A percentile compares a stretch with the other conserved stretches of the same genome.
These are phyloP conservation scores for Emydoidea blandingii DNA, from an alignment of 2,797 vertebrate species.

Conservation along the genomic window DNA sequence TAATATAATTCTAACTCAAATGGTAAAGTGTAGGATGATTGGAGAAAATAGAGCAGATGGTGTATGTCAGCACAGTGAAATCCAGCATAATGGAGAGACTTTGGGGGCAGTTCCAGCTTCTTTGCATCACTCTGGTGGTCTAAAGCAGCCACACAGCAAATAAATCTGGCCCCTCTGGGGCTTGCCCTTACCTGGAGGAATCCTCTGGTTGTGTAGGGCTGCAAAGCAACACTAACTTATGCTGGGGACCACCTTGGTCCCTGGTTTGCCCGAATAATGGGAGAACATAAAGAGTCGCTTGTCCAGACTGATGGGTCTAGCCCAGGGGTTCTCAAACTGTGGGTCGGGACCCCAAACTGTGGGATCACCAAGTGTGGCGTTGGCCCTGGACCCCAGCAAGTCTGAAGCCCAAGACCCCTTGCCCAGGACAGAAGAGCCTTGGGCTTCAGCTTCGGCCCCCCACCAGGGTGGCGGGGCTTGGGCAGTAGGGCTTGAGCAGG, in stretches of 20 bases:
- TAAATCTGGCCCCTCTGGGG: background rate
- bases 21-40: background rate
- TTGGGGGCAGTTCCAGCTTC: background rate
- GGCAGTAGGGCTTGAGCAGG: too few species aligned
- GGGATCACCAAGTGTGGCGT: too few species aligned
- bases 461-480: too few species aligned
- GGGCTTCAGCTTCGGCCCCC: too few species aligned
- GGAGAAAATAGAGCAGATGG: conserved; percentile 24
- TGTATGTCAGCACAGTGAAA: conserved; percentile 2
- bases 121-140: background rate
- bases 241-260: background rate
- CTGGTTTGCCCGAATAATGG: background rate
- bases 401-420: too few species aligned
- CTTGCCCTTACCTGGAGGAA: background rate
- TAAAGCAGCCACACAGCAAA: background rate
- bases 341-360: too few species aligned
- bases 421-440: too few species aligned
- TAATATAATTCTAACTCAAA: conserved; percentile 31
- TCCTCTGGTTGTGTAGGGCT: background rate
- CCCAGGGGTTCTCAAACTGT: too few species aligned
- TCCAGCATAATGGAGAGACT: background rate
- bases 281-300: conserved; percentile 6
- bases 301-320: background rate
- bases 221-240: background rate
- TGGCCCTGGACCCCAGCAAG: too few species aligned